Evolutionary conservation across 2,797 vertebrate species (phyloP), one percentile per base, ranked within the genome.

Genomic region (Poeciliopsis infans): DNA sequence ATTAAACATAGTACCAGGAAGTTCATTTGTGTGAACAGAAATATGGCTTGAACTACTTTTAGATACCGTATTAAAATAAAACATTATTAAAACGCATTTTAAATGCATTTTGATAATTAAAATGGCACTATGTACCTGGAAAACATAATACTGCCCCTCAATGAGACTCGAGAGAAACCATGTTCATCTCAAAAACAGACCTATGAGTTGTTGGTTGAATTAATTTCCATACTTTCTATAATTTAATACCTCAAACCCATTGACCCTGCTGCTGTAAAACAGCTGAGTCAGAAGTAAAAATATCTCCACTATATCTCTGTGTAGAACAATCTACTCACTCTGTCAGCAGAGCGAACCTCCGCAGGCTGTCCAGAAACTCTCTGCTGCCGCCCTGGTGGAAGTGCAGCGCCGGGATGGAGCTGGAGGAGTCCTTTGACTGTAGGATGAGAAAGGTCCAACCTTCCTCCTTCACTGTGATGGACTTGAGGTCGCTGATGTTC

Each of bases 371-470:
- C 92, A 99, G 95, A 87, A 99, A 96, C 64, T 93, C 87, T 49
- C 89, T 94, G 93, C 96, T 97, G 82, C 98, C 97, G 76, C 98
- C 97, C 77, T 96, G 97, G 94, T 99, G 97, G 92, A 99, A 98
- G 91, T 98, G 97, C 83, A 99, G 95, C 73, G 96, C 90, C 53
- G 98, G 97, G 78, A 97, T 88, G 16, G 95, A 79, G 53, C 93
- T 86, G 45, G 86, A 80, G 16, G 96, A 93, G 87, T 98, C 97
- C 89, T 97, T 98, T 87, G 98, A 94, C 87, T 93, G 95, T 88
- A 99, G 97, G 73, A 96, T 86, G 86, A 99, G 91, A 78, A 97
- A 96, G 51, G 96, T 97, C 97, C 98, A 98, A 59, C 97, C 97
- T 91, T 98, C 95, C 78, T 94, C 95, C 93, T 96, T 98, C 91